Conservation (phyloP, 2,888 invertebrate genomes). For the Drosophila atripex region DNA sequence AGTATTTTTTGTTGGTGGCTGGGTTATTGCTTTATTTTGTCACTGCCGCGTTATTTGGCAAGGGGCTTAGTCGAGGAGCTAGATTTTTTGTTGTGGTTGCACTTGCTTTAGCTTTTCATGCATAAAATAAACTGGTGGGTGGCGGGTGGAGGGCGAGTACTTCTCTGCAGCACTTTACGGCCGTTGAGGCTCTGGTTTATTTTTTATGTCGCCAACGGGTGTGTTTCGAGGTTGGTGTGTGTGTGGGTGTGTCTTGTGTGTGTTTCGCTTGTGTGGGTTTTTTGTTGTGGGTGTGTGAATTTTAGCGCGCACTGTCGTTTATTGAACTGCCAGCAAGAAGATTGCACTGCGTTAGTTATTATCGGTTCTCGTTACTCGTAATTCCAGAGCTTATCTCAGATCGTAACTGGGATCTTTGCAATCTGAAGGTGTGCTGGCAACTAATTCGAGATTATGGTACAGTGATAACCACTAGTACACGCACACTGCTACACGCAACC, state of each 20-base stretch:
- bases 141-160: slow-evolving; percentile 23
- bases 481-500: slow-evolving; percentile 27
- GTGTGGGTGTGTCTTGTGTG: slow-evolving; percentile 21
- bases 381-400: background rate
- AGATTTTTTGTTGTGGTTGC: slow-evolving; percentile 48
- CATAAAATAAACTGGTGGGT: slow-evolving; percentile 58
- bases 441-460: slow-evolving; percentile 8
- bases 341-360: slow-evolving; percentile 3
- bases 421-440: slow-evolving; percentile 1
- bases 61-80: slow-evolving; percentile 54
- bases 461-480: slow-evolving; percentile 37
- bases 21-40: slow-evolving; percentile 42
- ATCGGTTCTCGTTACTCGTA: background rate
- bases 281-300: slow-evolving; percentile 28
- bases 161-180: slow-evolving; percentile 64
- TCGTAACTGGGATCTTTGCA: background rate
- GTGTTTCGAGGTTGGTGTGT: slow-evolving; percentile 4
- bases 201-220: slow-evolving; percentile 23
- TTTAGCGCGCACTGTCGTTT: slow-evolving; percentile 66
- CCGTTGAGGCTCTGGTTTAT: slow-evolving; percentile 47
- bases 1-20: slow-evolving; percentile 29
- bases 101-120: slow-evolving; percentile 56
- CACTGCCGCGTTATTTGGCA: slow-evolving; percentile 55
- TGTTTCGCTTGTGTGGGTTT: background rate
- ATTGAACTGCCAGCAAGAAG: slow-evolving; percentile 45